These are phyloP conservation scores for Todiramphus chloris DNA, from an alignment of 2,113 vertebrate species.

Conservation along the genomic window DNA sequence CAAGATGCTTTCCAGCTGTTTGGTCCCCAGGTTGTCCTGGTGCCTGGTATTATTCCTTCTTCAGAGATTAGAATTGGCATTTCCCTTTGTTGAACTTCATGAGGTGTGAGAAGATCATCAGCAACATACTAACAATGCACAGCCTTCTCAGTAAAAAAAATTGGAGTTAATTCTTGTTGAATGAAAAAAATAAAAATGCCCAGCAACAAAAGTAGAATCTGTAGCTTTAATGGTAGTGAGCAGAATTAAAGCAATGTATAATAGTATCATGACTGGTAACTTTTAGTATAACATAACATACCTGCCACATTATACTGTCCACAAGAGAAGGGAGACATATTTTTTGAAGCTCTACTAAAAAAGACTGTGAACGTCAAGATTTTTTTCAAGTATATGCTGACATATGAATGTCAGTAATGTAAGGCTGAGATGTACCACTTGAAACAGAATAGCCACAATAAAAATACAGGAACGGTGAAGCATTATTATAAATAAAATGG, in stretches of 20 bases:
- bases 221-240: neutral
- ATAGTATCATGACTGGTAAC: neutral
- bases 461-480: neutral
- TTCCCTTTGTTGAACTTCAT: neutral
- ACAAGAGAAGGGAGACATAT: neutral
- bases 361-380: neutral
- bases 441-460: neutral
- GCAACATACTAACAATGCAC: neutral
- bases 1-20: neutral
- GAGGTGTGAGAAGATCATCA: neutral
- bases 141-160: neutral
- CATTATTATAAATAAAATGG: neutral
- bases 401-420: rapidly evolving
- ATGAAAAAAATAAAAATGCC: neutral
- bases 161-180: neutral
- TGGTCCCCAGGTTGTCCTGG: neutral
- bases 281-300: neutral
- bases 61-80: neutral
- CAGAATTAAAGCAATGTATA: neutral
- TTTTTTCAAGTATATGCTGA: neutral
- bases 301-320: rapidly evolving
- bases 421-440: neutral
- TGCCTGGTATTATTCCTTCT: neutral
- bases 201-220: neutral
- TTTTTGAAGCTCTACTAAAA: neutral